Percentiles rank a stretch among this genome's conserved stretches.
Evolutionary conservation across 1,140 invertebrate species (phyloP).

Genomic region (Leptinotarsa texana): DNA sequence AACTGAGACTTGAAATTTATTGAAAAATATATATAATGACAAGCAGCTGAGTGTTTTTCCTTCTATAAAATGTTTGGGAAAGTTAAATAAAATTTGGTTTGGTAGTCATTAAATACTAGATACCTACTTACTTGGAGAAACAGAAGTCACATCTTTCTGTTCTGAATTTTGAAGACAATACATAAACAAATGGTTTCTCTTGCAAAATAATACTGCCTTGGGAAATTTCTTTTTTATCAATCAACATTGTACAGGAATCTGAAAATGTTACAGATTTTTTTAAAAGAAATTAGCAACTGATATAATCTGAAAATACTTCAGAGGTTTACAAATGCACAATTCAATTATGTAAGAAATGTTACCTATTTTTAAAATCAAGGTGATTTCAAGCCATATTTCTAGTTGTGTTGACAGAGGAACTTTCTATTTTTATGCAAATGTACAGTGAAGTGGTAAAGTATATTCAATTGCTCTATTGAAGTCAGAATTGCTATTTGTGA

Average conservation of each 20-base stretch:
- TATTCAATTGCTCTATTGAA: too few species aligned
- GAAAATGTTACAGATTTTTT: neutral
- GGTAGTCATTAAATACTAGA: too few species aligned
- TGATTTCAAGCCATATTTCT: neutral
- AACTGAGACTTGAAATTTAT: too few species aligned
- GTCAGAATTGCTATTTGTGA: too few species aligned
- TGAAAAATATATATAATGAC: too few species aligned
- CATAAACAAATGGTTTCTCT: slow-evolving; percentile 66
- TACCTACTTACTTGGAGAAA: slow-evolving; percentile 61
- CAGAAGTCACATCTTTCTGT: slow-evolving; percentile 66
- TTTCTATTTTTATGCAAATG: neutral
- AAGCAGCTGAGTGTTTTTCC: too few species aligned
- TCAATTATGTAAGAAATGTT: slow-evolving; percentile 3
- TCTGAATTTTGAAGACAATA: slow-evolving; percentile 62
- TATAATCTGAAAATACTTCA: too few species aligned
- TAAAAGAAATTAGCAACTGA: neutral
- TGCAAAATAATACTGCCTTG: slow-evolving; percentile 60
- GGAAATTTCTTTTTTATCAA: slow-evolving; percentile 45
- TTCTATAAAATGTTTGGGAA: too few species aligned
- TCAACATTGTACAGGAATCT: slow-evolving; percentile 1
- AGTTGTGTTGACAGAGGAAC: neutral
- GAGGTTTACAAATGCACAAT: neutral
- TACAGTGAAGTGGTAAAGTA: too few species aligned
- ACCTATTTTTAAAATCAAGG: slow-evolving; percentile 6
- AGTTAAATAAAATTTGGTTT: too few species aligned